These are phyloP conservation scores for Stichodactyla mertensii DNA, from an alignment of 64 coral and sea anemone genomes.

Conservation along the genomic window DNA sequence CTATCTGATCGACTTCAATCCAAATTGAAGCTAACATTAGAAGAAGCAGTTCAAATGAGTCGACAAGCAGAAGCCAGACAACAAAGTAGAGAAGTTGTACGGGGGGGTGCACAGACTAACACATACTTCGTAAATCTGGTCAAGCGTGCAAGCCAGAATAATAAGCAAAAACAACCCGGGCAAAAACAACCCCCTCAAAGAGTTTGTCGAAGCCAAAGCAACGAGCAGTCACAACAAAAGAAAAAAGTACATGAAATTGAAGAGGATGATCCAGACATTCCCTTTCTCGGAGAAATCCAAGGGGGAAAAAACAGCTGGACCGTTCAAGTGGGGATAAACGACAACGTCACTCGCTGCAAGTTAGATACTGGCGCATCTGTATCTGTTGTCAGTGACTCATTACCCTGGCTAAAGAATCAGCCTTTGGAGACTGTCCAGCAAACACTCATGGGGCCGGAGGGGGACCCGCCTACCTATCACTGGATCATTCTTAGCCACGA, in stretches of 20 bases:
- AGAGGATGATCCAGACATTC: not conserved
- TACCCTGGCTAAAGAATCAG: no score
- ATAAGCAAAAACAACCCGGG: not conserved
- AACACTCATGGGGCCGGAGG: no score
- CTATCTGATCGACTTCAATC: constrained; percentile 57
- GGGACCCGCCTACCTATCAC: no score
- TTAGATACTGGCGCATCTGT: not conserved
- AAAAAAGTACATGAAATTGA: not conserved
- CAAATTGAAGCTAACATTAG: constrained; percentile 44
- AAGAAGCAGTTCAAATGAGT: constrained; percentile 16
- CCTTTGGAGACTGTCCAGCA: no score
- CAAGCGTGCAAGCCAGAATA: constrained; percentile 10
- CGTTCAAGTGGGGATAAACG: not conserved
- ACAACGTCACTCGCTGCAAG: not conserved
- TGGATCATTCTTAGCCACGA: no score
- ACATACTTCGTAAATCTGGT: constrained; percentile 7
- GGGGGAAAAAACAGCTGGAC: not conserved
- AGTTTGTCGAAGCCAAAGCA: no score
- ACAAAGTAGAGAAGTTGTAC: constrained; percentile 22
- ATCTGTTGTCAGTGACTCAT: no score
- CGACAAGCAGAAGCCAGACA: constrained; percentile 6
- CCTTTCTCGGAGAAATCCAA: not conserved
- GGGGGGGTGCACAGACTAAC: constrained; percentile 8
- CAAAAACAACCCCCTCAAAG: not conserved
- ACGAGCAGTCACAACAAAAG: no score